A percentile compares a stretch with the other conserved stretches of the same genome.
phyloP scores from a whole-genome alignment of 2,888 invertebrate genomes.

The Dryobota labecula region DNA sequence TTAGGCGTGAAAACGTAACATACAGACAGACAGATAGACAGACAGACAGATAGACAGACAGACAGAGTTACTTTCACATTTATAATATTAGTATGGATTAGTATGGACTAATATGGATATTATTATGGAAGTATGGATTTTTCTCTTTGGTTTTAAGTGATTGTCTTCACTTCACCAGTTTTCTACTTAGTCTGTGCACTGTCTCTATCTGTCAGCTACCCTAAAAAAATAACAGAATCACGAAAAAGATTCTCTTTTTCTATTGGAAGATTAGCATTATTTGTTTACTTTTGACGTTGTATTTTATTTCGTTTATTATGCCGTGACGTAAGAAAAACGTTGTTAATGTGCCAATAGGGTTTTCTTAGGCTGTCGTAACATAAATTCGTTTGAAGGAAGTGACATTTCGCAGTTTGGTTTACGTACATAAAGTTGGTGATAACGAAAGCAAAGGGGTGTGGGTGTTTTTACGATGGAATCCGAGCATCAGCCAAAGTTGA shows the following conservation, averaged over 20 bases:
- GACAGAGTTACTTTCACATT: too few species aligned
- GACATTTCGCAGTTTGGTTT: conserved; percentile 62
- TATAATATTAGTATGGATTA: too few species aligned
- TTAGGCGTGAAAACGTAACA: too few species aligned
- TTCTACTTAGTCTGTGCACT: conserved; percentile 8
- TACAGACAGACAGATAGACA: too few species aligned
- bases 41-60: too few species aligned
- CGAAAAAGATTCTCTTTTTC: conserved; percentile 37
- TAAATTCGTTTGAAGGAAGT: conserved; percentile 54
- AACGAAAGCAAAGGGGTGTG: conserved; percentile 56
- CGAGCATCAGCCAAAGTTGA: conserved; percentile 84
- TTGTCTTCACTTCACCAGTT: background rate
- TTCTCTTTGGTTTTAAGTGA: conserved; percentile 5
- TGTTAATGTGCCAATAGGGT: conserved; percentile 56
- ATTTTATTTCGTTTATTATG: conserved; percentile 34
- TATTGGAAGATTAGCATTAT: conserved; percentile 31
- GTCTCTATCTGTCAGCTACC: conserved; percentile 42
- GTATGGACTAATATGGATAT: too few species aligned
- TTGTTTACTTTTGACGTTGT: conserved; percentile 54
- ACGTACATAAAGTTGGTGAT: conserved; percentile 55
- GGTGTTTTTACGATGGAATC: conserved; percentile 78
- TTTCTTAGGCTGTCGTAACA: conserved; percentile 47
- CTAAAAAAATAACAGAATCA: conserved; percentile 38
- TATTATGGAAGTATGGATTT: too few species aligned
- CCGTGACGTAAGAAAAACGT: conserved; percentile 49